These are phyloP conservation scores for Nephrotoma guestfalica DNA, from an alignment of 2,888 invertebrate species.

Conservation along the genomic window DNA sequence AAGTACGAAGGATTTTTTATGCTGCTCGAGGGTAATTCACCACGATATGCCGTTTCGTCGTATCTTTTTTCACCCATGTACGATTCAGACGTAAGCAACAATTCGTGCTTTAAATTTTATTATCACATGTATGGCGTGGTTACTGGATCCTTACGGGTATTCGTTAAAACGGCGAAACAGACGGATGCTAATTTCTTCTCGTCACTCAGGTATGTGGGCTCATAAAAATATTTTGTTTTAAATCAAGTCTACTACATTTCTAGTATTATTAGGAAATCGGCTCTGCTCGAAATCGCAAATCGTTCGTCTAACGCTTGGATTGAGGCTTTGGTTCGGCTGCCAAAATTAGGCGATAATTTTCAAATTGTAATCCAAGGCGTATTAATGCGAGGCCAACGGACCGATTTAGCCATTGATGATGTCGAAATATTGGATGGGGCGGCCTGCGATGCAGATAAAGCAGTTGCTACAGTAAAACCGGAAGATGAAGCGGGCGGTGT, in stretches of 20 bases:
- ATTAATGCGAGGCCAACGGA: neutral
- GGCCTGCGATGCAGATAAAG: neutral
- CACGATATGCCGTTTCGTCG: neutral
- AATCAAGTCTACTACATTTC: neutral
- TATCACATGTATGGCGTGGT: neutral
- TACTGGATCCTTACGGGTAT: neutral
- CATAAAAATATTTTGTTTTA: neutral
- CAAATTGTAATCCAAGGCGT: neutral
- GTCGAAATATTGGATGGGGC: neutral
- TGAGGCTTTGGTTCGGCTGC: neutral
- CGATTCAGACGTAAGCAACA: neutral
- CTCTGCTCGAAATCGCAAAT: neutral
- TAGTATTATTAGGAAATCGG: neutral
- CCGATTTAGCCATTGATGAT: neutral
- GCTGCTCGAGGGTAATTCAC: neutral
- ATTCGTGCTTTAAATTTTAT: neutral
- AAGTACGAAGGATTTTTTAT: constrained; percentile 2
- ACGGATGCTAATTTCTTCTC: neutral
- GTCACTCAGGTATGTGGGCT: neutral
- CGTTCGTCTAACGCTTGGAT: neutral
- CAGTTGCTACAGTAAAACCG: neutral
- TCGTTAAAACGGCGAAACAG: neutral
- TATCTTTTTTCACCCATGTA: neutral
- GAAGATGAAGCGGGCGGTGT: neutral
- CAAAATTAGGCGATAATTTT: neutral